These are phyloP conservation scores for Amaurobius ferox DNA, from an alignment of 2,888 invertebrate species.

Conservation along the genomic window DNA sequence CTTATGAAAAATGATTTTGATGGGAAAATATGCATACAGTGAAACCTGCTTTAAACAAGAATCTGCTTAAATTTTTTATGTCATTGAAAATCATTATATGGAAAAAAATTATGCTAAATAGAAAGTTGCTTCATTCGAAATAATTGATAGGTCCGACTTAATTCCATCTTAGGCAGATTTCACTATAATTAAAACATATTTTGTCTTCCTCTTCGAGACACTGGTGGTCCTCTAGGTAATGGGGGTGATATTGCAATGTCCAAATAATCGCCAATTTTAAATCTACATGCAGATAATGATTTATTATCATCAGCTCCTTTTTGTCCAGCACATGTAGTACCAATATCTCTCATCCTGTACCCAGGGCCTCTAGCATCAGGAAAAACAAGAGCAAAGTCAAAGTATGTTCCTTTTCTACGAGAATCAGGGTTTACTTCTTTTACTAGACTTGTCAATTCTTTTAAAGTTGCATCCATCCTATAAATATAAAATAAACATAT, in stretches of 20 bases:
- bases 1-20: too few species aligned
- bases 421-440: constrained; percentile 99
- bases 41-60: too few species aligned
- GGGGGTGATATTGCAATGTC: constrained; percentile 90
- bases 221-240: constrained; percentile 42
- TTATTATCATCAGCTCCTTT: constrained; percentile 96
- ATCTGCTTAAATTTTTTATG: too few species aligned
- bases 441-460: constrained; percentile 95
- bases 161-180: too few species aligned
- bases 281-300: constrained; percentile 85
- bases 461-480: constrained; percentile 92
- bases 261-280: constrained; percentile 96
- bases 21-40: too few species aligned
- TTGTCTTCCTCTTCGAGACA: constrained; percentile 8
- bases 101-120: too few species aligned
- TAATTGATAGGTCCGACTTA: too few species aligned
- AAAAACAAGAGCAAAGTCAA: constrained; percentile 91
- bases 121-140: too few species aligned
- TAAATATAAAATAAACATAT: too few species aligned
- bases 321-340: constrained; percentile 93
- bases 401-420: constrained; percentile 95
- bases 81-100: too few species aligned
- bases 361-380: constrained; percentile 83
- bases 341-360: constrained; percentile 94
- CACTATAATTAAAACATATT: constrained; percentile 13